Evolutionary conservation across 2,888 invertebrate species (phyloP).

Genomic region (Notodonta dromedarius): DNA sequence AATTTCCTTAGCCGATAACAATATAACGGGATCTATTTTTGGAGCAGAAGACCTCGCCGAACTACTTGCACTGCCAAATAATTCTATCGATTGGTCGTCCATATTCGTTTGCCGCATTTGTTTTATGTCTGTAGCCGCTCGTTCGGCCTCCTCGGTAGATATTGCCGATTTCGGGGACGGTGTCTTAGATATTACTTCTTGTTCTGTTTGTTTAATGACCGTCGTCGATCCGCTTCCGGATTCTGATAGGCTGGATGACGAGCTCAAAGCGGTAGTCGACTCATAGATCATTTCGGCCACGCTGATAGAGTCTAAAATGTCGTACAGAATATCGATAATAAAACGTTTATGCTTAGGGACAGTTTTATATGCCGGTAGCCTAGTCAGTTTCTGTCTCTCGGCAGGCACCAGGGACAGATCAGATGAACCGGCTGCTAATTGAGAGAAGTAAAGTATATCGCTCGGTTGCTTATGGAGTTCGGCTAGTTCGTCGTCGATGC

Average conservation of each 20-base stretch:
- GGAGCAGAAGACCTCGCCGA: neutral
- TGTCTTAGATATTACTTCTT: constrained; percentile 30
- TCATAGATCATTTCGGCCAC: constrained; percentile 3
- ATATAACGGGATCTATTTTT: constrained; percentile 13
- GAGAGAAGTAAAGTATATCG: constrained; percentile 37
- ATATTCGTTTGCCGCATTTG: constrained; percentile 27
- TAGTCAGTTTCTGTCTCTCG: constrained; percentile 47
- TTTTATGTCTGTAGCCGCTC: constrained; percentile 32
- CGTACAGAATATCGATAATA: constrained; percentile 53
- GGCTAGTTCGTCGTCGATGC: neutral
- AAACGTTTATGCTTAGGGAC: constrained; percentile 48
- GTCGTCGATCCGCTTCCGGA: constrained; percentile 10
- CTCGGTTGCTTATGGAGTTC: constrained; percentile 12
- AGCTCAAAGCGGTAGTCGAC: neutral
- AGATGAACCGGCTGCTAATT: constrained; percentile 33
- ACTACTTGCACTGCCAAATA: constrained; percentile 13
- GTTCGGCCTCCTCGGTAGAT: constrained; percentile 24
- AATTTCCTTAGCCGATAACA: constrained; percentile 37
- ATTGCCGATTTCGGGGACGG: neutral
- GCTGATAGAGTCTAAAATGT: constrained; percentile 48
- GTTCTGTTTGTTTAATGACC: constrained; percentile 46
- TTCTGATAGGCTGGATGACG: constrained; percentile 11
- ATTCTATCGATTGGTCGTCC: constrained; percentile 23
- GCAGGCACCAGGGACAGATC: constrained; percentile 50
- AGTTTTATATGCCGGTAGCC: constrained; percentile 26